These are phyloP conservation scores for Pseudorectes ferrugineus DNA, from an alignment of 2,113 vertebrate genomes.

Conservation along the genomic window DNA sequence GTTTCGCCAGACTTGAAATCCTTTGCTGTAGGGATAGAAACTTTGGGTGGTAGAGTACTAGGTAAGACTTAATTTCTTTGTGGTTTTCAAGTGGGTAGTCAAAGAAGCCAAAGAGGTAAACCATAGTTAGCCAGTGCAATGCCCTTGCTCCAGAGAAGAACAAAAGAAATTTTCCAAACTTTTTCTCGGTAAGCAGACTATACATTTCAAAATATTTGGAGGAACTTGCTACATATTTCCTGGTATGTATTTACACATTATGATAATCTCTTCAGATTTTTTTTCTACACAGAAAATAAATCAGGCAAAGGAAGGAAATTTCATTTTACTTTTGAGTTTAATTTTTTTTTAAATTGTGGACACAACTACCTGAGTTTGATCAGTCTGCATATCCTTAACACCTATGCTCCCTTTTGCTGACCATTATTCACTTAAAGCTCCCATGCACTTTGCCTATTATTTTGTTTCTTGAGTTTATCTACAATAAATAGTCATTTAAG, in stretches of 20 bases:
- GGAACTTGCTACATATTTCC: neutral
- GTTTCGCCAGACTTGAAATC: constrained; percentile 85
- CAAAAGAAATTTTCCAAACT: neutral
- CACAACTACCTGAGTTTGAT: neutral
- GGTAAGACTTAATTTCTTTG: constrained; percentile 63
- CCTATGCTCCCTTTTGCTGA: neutral
- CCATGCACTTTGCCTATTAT: neutral
- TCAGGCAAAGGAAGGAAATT: neutral
- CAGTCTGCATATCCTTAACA: neutral
- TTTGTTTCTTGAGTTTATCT: neutral
- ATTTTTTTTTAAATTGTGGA: neutral
- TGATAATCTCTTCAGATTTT: neutral
- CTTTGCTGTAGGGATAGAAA: constrained; percentile 82
- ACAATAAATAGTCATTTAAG: neutral
- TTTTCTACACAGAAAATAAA: neutral
- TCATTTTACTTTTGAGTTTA: neutral
- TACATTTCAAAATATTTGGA: neutral
- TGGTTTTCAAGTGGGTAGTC: neutral
- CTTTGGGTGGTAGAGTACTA: constrained; percentile 76
- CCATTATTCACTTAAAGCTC: neutral
- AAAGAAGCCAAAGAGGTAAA: neutral
- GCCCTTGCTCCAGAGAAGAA: neutral
- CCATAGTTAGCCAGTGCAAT: neutral
- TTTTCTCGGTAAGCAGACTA: neutral
- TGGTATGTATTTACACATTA: neutral